These are phyloP conservation scores for Rhegmatorhina hoffmannsi DNA, from an alignment of 2,113 vertebrate genomes.

Conservation along the genomic window DNA sequence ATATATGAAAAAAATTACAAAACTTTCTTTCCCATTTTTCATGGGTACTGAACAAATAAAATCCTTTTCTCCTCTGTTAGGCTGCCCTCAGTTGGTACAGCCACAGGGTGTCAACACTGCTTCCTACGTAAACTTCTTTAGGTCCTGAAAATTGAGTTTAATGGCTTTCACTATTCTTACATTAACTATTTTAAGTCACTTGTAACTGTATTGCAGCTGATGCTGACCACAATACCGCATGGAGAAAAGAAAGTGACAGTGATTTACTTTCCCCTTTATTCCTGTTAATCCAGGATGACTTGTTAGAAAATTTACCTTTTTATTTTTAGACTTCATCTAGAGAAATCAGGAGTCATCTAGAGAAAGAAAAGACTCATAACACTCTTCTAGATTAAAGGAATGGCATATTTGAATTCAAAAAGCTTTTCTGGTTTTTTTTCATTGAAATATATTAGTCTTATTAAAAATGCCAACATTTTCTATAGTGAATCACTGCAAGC, in stretches of 20 bases:
- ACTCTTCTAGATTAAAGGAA: neutral
- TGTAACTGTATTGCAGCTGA: neutral
- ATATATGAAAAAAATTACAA: neutral
- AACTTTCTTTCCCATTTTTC: neutral
- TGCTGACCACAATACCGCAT: neutral
- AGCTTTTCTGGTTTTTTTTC: neutral
- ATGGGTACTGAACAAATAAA: neutral
- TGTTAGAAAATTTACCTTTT: neutral
- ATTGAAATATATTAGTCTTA: neutral
- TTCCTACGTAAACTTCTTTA: neutral
- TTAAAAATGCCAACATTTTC: neutral
- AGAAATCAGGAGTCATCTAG: neutral
- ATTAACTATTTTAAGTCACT: neutral
- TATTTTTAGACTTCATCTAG: neutral
- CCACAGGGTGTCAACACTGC: neutral
- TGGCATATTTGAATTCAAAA: neutral
- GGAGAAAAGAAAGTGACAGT: neutral
- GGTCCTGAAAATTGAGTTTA: neutral
- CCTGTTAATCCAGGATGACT: neutral
- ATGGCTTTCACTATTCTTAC: neutral
- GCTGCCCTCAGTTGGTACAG: neutral
- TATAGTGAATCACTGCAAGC: neutral
- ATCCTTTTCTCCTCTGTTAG: neutral
- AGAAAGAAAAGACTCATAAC: neutral
- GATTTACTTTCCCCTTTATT: neutral